These are phyloP conservation scores for Pteromalus puparum DNA, from an alignment of 1,140 invertebrate genomes.

Conservation along the genomic window DNA sequence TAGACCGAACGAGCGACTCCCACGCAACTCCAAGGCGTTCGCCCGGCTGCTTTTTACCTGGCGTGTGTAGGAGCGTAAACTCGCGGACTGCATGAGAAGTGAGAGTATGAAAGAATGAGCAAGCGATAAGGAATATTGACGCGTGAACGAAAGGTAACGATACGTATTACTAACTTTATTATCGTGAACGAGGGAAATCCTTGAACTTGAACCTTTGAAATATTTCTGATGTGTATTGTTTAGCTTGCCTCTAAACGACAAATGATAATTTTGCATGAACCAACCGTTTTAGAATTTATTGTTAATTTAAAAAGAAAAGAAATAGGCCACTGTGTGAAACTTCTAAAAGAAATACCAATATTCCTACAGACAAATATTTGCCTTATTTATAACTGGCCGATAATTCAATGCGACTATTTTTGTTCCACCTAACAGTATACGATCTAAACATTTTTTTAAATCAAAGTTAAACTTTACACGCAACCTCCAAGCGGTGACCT, in stretches of 20 bases:
- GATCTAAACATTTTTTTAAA: too few relatives aligned
- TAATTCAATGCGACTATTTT: too few relatives aligned
- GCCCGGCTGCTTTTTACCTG: neutral
- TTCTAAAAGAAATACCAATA: too few relatives aligned
- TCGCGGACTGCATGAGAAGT: neutral
- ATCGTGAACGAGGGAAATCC: conserved; percentile 3
- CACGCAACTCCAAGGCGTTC: conserved; percentile 11
- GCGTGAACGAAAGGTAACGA: conserved; percentile 13
- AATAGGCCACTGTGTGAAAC: too few relatives aligned
- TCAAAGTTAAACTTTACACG: too few relatives aligned
- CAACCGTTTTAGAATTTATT: too few relatives aligned
- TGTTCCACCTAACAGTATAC: too few relatives aligned
- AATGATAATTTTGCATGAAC: neutral
- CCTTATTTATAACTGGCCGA: too few relatives aligned
- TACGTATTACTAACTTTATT: conserved; percentile 21
- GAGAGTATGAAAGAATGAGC: neutral
- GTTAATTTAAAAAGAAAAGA: too few relatives aligned
- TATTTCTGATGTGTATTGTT: neutral
- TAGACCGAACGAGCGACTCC: conserved; percentile 39
- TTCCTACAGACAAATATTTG: too few relatives aligned
- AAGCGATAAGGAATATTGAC: neutral
- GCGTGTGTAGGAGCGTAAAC: neutral
- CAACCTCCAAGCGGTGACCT: too few relatives aligned
- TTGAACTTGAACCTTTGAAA: neutral
- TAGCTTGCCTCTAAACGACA: too few relatives aligned